Base-by-base conservation (phyloP, 2,888 invertebrate genomes). In the Lasiommata megera region DNA sequence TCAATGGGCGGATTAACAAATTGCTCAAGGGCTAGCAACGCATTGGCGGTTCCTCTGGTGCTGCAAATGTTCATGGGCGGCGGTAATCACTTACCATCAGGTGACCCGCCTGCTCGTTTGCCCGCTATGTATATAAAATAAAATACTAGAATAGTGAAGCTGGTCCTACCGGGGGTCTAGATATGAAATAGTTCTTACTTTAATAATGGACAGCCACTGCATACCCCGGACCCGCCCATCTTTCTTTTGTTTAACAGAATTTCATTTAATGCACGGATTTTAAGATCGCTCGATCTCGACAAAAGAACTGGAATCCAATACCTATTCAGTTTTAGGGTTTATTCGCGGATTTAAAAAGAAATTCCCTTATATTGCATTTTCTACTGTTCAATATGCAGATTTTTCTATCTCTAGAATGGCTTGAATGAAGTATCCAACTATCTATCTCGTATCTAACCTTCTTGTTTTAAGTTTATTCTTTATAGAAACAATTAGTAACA, bases 221-320 rank as follows among this genome's bases (percentile, higher is more conserved):
- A 59, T 56, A 59, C 23, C 55, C 56, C 12, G 31, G 14, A 2
- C 12, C 12, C 14, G 9, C 29, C 46, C 56, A 51, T 60, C 52
- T 58, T 60, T 55, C 51, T 52, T 62, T 62, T 62, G 60, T 62
- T 60, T 59, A 46, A 56, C 53, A 62, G 62, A 60, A 60, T 60
- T 60, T 62, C 62, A 60, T 62, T 60, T 62, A 54, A 62, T 57
- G 62, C 60, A 54, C 9, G 62, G 54, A 52, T 52, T 60, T 62
- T 50, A 57, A 62, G 62, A 61, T 61, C 54, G 54, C 54, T 51
- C 48, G 57, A 62, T 57, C 56, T 46, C 50, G 47, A 54, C 54
- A 57, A 62, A 56, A 59, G 62, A 47, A 51, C 37, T 58, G 51
- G 54, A 58, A 54, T 62, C 55, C 60, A 60, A 62, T 62, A 60